Percentiles rank a stretch among this genome's conserved stretches.
phyloP scores from a whole-genome alignment of 2,888 invertebrate genomes.

The Archaeoteleia sp. region DNA sequence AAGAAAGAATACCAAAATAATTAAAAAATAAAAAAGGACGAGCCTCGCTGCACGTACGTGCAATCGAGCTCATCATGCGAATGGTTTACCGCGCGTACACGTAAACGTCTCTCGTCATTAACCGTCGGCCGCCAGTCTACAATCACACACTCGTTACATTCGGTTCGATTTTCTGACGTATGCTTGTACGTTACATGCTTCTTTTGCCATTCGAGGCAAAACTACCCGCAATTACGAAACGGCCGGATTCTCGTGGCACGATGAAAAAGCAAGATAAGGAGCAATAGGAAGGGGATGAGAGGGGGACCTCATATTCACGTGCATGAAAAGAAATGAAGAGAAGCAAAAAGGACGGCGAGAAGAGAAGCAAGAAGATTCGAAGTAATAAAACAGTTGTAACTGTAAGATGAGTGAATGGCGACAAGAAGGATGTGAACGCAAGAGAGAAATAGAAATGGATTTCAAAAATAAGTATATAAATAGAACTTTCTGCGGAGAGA shows the following conservation, averaged over 20 bases:
- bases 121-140: slow-evolving; percentile 52
- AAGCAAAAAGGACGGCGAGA: slow-evolving; percentile 21
- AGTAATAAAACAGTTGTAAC: slow-evolving; percentile 44
- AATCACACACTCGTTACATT: slow-evolving; percentile 60
- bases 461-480: too few species aligned
- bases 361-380: slow-evolving; percentile 33
- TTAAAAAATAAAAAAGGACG: slow-evolving; percentile 44
- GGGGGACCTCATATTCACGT: slow-evolving; percentile 26
- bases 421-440: slow-evolving; percentile 8
- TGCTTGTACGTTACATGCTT: slow-evolving; percentile 51
- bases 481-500: too few species aligned
- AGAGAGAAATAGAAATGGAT: slow-evolving; percentile 24
- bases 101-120: slow-evolving; percentile 53
- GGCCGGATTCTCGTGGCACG: slow-evolving; percentile 43
- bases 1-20: slow-evolving; percentile 10
- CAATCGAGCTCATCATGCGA: slow-evolving; percentile 30
- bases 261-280: slow-evolving; percentile 48
- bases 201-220: slow-evolving; percentile 51
- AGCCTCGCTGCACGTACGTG: slow-evolving; percentile 35
- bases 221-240: slow-evolving; percentile 57
- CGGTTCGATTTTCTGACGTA: slow-evolving; percentile 61
- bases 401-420: slow-evolving; percentile 44
- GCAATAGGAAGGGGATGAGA: slow-evolving; percentile 29
- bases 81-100: slow-evolving; percentile 22
- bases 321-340: slow-evolving; percentile 34